A percentile compares a stretch with the other conserved stretches of the same genome.
Conservation (phyloP, 2,797 vertebrate genomes). For the Telmatherina bonti region DNA sequence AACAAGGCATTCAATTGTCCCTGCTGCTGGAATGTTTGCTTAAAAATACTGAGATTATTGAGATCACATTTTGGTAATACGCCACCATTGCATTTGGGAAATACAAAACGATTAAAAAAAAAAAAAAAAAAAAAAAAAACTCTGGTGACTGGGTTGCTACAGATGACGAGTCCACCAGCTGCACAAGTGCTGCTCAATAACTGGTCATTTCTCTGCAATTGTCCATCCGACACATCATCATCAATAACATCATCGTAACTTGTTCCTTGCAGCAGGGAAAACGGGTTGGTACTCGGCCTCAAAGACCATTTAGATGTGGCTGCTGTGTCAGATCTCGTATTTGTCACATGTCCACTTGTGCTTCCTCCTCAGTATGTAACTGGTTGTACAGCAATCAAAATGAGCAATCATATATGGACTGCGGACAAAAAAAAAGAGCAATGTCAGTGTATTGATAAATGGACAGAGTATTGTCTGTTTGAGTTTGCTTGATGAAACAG, state of each 20-base stretch:
- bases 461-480: constrained; percentile 5
- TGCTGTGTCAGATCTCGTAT: constrained; percentile 6
- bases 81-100: too few species aligned
- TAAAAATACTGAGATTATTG: too few species aligned
- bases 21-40: too few species aligned
- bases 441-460: constrained; percentile 14
- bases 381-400: constrained; percentile 13
- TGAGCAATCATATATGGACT: constrained; percentile 5
- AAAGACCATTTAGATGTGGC: neutral
- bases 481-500: neutral
- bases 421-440: constrained; percentile 2
- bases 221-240: constrained; percentile 6
- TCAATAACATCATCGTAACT: constrained; percentile 4
- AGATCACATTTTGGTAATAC: too few species aligned
- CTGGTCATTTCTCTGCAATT: neutral
- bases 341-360: constrained; percentile 9
- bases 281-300: neutral
- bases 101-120: too few species aligned
- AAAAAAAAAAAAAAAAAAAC: too few species aligned
- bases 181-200: neutral
- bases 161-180: neutral
- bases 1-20: too few species aligned
- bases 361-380: constrained; percentile 17
- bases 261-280: neutral
- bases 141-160: neutral